Percentiles rank a stretch among this genome's conserved stretches.
Evolutionary conservation across 2,113 vertebrate genomes (phyloP).

Genomic region (Chitala chitala): DNA sequence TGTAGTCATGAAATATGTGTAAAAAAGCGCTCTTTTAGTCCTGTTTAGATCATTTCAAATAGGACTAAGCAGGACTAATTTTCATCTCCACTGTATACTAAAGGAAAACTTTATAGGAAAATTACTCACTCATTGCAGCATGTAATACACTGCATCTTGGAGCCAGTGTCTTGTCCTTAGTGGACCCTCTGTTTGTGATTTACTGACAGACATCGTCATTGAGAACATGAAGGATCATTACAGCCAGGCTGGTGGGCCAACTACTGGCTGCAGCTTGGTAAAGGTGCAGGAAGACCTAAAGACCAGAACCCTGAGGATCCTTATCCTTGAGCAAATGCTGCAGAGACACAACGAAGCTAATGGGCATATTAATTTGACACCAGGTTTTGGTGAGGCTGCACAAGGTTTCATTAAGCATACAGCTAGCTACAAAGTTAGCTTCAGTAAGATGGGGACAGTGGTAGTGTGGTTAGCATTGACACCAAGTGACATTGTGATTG

Average conservation of each 20-base stretch:
- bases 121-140: no score
- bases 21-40: no score
- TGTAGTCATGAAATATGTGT: no score
- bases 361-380: slow-evolving; percentile 51
- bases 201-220: slow-evolving; percentile 70
- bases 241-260: slow-evolving; percentile 58
- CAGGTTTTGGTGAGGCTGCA: slow-evolving; percentile 65
- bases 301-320: slow-evolving; percentile 63
- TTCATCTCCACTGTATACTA: no score
- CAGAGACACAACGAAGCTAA: slow-evolving; percentile 69
- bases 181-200: background rate
- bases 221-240: slow-evolving; percentile 85
- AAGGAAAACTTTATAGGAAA: no score
- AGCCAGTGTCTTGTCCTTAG: background rate
- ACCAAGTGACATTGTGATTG: no score
- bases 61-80: no score
- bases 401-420: slow-evolving; percentile 64
- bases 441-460: background rate
- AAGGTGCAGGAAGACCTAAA: slow-evolving; percentile 75
- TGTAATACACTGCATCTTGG: no score
- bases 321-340: slow-evolving; percentile 71
- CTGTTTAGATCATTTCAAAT: no score
- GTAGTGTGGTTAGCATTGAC: background rate
- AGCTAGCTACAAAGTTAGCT: background rate
- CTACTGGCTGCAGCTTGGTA: slow-evolving; percentile 58